Evolutionary conservation across 2,888 invertebrate genomes (phyloP).

Genomic region (Geotrupes spiniger): DNA sequence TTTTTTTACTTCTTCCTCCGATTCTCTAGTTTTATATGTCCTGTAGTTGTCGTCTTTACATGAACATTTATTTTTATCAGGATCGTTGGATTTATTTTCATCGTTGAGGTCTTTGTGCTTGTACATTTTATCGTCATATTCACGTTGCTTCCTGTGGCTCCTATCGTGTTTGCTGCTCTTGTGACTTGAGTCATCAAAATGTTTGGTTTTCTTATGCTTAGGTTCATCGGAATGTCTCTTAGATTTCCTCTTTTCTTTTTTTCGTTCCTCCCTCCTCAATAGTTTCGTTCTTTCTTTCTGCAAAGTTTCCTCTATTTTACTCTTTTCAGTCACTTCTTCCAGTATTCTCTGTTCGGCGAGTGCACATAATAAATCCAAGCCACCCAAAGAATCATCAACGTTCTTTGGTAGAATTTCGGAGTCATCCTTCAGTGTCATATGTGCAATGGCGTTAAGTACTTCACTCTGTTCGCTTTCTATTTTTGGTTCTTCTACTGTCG

Average conservation of each 20-base stretch:
- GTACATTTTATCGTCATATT: constrained; percentile 22
- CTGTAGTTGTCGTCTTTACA: constrained; percentile 38
- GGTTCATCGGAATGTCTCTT: constrained; percentile 45
- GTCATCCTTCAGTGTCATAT: constrained; percentile 38
- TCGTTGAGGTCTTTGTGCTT: constrained; percentile 32
- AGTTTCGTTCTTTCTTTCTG: constrained; percentile 27
- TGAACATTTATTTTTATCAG: constrained; percentile 30
- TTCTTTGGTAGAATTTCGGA: constrained; percentile 51
- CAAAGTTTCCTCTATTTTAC: constrained; percentile 11
- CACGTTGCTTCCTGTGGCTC: constrained; percentile 34
- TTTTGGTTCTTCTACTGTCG: constrained; percentile 45
- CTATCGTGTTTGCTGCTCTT: constrained; percentile 33
- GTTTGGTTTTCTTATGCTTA: constrained; percentile 46
- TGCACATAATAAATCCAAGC: constrained; percentile 75
- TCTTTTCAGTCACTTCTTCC: constrained; percentile 64
- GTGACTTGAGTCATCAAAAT: constrained; percentile 27
- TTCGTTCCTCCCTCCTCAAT: constrained; percentile 31
- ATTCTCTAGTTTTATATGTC: constrained; percentile 47
- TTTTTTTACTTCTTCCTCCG: constrained; percentile 48
- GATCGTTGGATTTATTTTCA: constrained; percentile 19
- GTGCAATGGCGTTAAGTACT: constrained; percentile 30
- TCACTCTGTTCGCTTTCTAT: constrained; percentile 27
- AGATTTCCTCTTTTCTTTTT: constrained; percentile 52
- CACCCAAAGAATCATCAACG: constrained; percentile 55
- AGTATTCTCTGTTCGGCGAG: constrained; percentile 80